Evolutionary conservation across 2,797 vertebrate species (phyloP).

Genomic region (Smutsia gigantea): DNA sequence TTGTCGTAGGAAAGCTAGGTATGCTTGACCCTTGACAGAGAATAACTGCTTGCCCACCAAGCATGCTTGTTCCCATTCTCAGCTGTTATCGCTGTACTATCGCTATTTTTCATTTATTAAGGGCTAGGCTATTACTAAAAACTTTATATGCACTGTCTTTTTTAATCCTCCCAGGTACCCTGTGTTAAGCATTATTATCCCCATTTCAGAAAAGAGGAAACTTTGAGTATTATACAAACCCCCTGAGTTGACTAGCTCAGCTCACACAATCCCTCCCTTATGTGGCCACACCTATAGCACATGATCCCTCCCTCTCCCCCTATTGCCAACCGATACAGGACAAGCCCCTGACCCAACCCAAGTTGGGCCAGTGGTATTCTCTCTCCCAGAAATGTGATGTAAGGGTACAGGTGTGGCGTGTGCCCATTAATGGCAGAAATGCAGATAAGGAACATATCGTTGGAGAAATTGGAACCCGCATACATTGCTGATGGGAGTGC

Average conservation of each 20-base stretch:
- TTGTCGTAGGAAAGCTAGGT: slow-evolving; percentile 36
- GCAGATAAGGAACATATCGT: neutral
- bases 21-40: neutral
- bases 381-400: neutral
- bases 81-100: neutral
- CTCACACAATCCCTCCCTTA: fast-evolving
- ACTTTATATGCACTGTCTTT: neutral
- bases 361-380: neutral
- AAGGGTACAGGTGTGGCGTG: neutral
- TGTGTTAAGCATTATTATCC: neutral
- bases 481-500: neutral
- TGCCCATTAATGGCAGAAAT: neutral
- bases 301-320: fast-evolving
- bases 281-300: fast-evolving
- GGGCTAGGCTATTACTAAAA: neutral
- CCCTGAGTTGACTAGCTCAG: neutral
- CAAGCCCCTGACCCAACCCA: neutral
- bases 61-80: neutral
- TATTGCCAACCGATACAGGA: neutral
- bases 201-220: neutral
- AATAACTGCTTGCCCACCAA: neutral
- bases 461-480: neutral
- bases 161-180: neutral
- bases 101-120: neutral
- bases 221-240: neutral